Base-by-base conservation (phyloP, 2,888 invertebrate genomes). In the Caenorhabditis sulstoni region DNA sequence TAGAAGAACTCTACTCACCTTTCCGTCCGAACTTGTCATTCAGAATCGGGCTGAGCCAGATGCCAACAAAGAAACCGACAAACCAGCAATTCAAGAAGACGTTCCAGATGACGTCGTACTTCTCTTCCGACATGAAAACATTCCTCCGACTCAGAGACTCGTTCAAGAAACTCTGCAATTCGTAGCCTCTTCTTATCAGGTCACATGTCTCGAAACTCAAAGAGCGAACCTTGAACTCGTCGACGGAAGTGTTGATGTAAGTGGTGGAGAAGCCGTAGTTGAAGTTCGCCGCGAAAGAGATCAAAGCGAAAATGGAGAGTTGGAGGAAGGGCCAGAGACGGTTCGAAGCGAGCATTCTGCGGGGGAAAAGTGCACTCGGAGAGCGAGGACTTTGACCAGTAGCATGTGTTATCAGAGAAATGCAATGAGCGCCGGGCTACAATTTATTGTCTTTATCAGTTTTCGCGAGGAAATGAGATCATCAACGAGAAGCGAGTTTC, bases 81-180 rank as follows among this genome's bases (percentile, higher is more conserved):
- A 87, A 87, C 85, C 88, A 88, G 18, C 83, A 79, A 57, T 87
- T 87, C 8, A 84, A 70, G 41, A 87, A 85, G 9, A 85, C 50
- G 55, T 87, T 85, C 87, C 87, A 88, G 29, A 85, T 84, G 65
- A 76, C 45, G 12, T 79, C 74, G 49, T 81, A 84, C 16, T 67
- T 81, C 2, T 22, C 14, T 14, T 82, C 81, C 16, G 73, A 71
- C 81, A 87, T 81, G 7, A 52, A 16, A 37, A 73, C 29, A n/a
- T 74, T 70, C 14, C 78, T 65, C 16, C 57, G 77, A 12, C 37
- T 11, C 3, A 82, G 35, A 0, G 84, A 84, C 50, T 64, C 50
- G 52, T 84, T 82, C 16, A 84, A 49, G 23, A 81, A 82, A 5
- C 20, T 59, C 81, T 81, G 47, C 11, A 79, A 57, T 16, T 29